Percentiles rank a stretch among this genome's conserved stretches.
These are phyloP conservation scores for Tetropium fuscum DNA, from an alignment of 2,888 invertebrate species.

Conservation along the genomic window DNA sequence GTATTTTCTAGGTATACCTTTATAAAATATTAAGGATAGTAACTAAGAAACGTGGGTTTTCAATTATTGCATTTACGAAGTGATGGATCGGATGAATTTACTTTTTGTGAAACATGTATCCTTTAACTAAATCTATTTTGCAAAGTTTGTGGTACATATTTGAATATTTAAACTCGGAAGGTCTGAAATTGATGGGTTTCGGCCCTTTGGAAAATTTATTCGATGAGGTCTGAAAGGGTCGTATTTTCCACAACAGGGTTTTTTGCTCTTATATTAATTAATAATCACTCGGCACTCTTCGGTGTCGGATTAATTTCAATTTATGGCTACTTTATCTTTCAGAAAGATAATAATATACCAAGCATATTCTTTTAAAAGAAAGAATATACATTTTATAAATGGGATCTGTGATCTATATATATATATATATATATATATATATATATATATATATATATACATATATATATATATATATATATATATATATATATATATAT, in stretches of 20 bases:
- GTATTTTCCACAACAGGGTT: constrained; percentile 1
- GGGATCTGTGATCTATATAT: no score
- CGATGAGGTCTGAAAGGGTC: constrained; percentile 4
- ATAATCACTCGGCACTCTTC: neutral
- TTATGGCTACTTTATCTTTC: no score
- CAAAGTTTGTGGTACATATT: constrained; percentile 1
- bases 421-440: no score
- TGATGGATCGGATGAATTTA: constrained; percentile 10
- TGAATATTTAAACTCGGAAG: constrained; percentile 9
- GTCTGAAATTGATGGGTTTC: constrained; percentile 5
- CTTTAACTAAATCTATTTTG: constrained; percentile 6
- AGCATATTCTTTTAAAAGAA: no score
- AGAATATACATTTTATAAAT: no score
- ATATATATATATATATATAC: no score
- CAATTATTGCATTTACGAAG: neutral
- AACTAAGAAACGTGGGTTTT: no score
- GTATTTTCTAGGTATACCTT: no score
- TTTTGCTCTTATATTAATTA: constrained; percentile 9
- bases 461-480: no score
- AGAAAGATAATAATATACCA: no score
- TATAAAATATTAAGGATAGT: no score
- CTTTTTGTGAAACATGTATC: constrained; percentile 8
- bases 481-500: no score
- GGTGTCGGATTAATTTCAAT: neutral
- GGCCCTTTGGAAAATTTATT: constrained; percentile 2